phyloP scores from a whole-genome alignment of 2,888 invertebrate genomes.

The Laspeyria flexula region DNA sequence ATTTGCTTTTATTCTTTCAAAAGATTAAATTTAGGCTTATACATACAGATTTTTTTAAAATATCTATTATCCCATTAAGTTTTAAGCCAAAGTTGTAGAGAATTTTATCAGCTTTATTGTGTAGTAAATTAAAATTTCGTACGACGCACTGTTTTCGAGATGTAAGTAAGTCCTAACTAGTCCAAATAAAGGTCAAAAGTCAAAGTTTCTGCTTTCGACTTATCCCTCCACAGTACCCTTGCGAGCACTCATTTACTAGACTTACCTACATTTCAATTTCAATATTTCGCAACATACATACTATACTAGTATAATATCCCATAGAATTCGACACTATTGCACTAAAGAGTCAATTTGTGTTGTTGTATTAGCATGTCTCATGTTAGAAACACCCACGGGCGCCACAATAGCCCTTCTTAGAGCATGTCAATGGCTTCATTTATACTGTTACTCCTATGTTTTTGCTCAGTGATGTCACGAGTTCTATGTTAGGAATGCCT shows the following conservation, averaged over 20 bases:
- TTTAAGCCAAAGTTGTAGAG: no score
- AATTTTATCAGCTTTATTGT: no score
- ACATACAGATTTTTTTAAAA: no score
- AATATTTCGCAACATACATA: not conserved
- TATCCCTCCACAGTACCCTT: no score
- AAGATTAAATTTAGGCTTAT: no score
- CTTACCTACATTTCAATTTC: not conserved
- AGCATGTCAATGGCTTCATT: slow-evolving; percentile 39
- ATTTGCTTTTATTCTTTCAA: no score
- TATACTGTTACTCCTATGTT: slow-evolving; percentile 21
- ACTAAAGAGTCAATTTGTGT: slow-evolving; percentile 49
- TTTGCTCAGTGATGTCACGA: slow-evolving; percentile 17
- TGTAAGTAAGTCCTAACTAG: no score
- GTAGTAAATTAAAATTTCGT: no score
- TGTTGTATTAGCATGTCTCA: slow-evolving; percentile 32
- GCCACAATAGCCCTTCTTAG: slow-evolving; percentile 24
- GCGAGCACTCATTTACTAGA: not conserved
- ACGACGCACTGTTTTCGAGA: no score
- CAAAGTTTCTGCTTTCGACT: no score
- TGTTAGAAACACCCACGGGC: slow-evolving; percentile 41
- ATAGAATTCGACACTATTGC: slow-evolving; percentile 38
- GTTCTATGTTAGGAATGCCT: slow-evolving; percentile 5
- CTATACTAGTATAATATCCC: slow-evolving; percentile 19
- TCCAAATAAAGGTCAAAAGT: no score
- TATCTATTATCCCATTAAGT: no score